phyloP scores from a whole-genome alignment of 1,140 invertebrate species.

The Drosophila rhopaloa region DNA sequence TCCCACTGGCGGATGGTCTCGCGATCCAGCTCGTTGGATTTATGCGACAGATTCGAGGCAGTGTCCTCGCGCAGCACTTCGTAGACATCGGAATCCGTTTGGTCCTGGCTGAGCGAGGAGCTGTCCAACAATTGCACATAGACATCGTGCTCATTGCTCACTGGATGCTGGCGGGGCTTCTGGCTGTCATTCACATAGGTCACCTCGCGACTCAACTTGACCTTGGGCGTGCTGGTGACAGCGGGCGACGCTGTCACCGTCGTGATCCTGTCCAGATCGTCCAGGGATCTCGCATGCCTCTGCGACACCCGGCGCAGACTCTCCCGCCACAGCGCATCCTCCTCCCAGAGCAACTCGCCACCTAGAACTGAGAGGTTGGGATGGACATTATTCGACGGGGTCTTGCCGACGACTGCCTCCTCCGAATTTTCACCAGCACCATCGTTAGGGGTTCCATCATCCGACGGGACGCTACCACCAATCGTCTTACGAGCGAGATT shows the following conservation, averaged over 20 bases:
- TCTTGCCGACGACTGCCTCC: conserved; percentile 10
- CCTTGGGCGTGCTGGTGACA: conserved; percentile 48
- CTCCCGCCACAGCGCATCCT: conserved; percentile 92
- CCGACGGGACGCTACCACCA: conserved; percentile 62
- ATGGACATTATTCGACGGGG: conserved; percentile 61
- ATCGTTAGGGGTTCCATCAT: conserved; percentile 42
- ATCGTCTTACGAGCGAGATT: conserved; percentile 70
- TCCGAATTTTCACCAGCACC: conserved; percentile 29
- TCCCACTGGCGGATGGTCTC: conserved; percentile 95
- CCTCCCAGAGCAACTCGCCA: conserved; percentile 92
- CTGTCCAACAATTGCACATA: conserved; percentile 86
- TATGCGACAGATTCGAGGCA: conserved; percentile 73
- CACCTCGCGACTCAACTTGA: conserved; percentile 87
- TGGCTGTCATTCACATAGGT: conserved; percentile 89
- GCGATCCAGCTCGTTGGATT: conserved; percentile 90
- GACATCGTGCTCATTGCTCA: conserved; percentile 86
- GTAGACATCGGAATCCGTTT: conserved; percentile 73
- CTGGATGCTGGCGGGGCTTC: conserved; percentile 53
- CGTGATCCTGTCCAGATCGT: conserved; percentile 89
- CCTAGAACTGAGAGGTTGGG: conserved; percentile 77
- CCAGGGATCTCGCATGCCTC: conserved; percentile 91
- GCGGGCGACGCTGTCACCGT: conserved; percentile 24
- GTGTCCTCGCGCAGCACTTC: conserved; percentile 81
- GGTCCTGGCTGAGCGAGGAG: conserved; percentile 22
- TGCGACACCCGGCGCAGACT: conserved; percentile 91